Evolutionary conservation across 2,113 vertebrate genomes (phyloP), one percentile per base, ranked within the genome.

Genomic region (Pituophis catenifer): DNA sequence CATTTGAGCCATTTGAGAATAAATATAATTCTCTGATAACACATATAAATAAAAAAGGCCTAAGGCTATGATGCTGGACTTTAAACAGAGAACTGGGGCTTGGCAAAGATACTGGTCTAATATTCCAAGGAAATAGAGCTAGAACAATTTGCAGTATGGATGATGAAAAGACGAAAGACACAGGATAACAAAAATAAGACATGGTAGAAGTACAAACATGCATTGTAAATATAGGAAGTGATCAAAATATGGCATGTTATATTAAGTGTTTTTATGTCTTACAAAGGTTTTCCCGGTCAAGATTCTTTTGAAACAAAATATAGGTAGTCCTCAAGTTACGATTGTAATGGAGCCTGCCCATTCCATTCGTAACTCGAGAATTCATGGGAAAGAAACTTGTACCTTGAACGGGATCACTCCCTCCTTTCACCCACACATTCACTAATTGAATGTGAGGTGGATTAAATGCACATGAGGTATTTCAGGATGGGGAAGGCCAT

Each of bases 21-120:
- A 98, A 98, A 98, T 97, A 98, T 96, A 97, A 98, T 98, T 96
- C 95, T 97, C 97, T 98, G 97, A 97, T 97, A 97, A 97, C 95
- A 98, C 97, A 97, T 96, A 98, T 95, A 97, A 98, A 98, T 97
- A 97, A 97, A 97, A 57, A 97, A 97, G 96, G 97, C 97, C 97
- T 95, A 96, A 97, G 97, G 97, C 97, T 98, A 97, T 97, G 96
- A 97, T 97, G 97, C 96, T 59, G 89, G 97, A 96, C 97, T 95
- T 94, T 97, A 97, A 97, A 96, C 93, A 94, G 95, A 97, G 97
- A 97, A 95, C 94, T 62, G 96, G 97, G 97, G 97, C 94, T 95
- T 89, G 97, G 97, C 95, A 97, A 94, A 94, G 48, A 91, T 7
- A 3, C 96, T 94, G 91, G 96, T 97, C 96, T 94, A 97, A 97